Evolutionary conservation across 2,113 vertebrate genomes (phyloP), one percentile per base, ranked within the genome.

Genomic region (Panurus biarmicus): DNA sequence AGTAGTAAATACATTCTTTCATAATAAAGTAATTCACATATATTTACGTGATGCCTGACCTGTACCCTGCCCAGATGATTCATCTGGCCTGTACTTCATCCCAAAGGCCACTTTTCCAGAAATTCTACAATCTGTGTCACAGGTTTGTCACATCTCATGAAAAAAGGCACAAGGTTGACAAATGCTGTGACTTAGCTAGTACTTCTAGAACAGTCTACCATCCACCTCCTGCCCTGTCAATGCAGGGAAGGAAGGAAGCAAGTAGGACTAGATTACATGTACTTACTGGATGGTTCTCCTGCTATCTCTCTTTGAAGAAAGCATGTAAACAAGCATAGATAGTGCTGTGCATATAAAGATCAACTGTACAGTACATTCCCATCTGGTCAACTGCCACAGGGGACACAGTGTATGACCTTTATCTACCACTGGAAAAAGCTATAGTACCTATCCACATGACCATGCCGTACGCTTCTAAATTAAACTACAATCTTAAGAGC

Each of bases 401-500:
- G 90, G 28, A 94, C 90, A 94, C 51, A 71, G 35, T 3, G 82
- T 93, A 74, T 2, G 14, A 88, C 75, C 90, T 83, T 80, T 11
- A 3, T 40, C 72, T 48, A 62, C 54, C 64, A 66, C 67, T 54
- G 66, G 71, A 94, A 88, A 47, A 90, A 95, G 29, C 72, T 92
- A 42, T 67, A 71, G 44, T 35, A 70, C 62, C 82, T 77, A 69
- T 4, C 33, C 94, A 95, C 79, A 58, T 95, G 94, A 92, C 72
- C 71, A 54, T 61, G 85, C 10, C 21, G 79, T 47, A 31, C 11
- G 88, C 79, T 96, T 88, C 95, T 95, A 96, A 96, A 96, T 90
- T 90, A 93, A 95, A 87, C 0, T 33, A 51, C 35, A 58, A 44
- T 54, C 54, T 50, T 33, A 83, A 89, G 14, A 75, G 73, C 31